Base-by-base conservation (phyloP, 2,113 vertebrate species). In the Neogale vison region DNA sequence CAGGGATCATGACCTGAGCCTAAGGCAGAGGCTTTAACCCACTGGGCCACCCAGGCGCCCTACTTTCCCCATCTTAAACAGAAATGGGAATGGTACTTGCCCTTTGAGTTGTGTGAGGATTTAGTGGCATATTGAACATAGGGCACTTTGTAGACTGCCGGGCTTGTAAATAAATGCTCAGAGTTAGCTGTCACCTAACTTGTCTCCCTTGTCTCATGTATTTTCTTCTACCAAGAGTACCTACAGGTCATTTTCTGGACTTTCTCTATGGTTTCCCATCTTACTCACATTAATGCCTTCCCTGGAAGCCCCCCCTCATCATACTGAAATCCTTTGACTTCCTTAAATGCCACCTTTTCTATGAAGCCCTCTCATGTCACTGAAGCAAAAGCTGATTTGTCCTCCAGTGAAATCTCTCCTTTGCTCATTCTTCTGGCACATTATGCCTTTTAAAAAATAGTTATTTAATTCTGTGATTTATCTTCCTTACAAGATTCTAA, bases 401-500 rank as follows among this genome's bases (percentile, higher is more conserved):
- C 61, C 18, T 55, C 23, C 42, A 47, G 0, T 36, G 71, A 95
- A 82, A n/a, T 67, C 14, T 67, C 36, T 47, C 21, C 81, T 77
- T 88, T 80, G 50, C 45, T 93, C 26, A 77, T 65, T 93, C 36
- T 95, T 88, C 65, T 97, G 23, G 34, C 23, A 67, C 69, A 42
- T 72, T 89, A 24, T 72, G 47, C 42, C 18, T 69, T 82, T 12
- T 67, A 92, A 61, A 59, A 10, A 23, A 57, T 79, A 82, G 82
- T 81, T 72, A 69, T 77, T 85, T 92, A 65, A 61, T 92, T 34
- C 42, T 63, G 3, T 93, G 42, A 47, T 47, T 82, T 82, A 45
- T 63, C 20, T 92, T 74, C n/a, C 52, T 90, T 94, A 55, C 7
- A 81, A 77, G 55, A 92, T 55, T 88, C 87, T 88, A 80, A 85